Base-by-base conservation (phyloP, 2,113 vertebrate species). In the Burhinus bistriatus region DNA sequence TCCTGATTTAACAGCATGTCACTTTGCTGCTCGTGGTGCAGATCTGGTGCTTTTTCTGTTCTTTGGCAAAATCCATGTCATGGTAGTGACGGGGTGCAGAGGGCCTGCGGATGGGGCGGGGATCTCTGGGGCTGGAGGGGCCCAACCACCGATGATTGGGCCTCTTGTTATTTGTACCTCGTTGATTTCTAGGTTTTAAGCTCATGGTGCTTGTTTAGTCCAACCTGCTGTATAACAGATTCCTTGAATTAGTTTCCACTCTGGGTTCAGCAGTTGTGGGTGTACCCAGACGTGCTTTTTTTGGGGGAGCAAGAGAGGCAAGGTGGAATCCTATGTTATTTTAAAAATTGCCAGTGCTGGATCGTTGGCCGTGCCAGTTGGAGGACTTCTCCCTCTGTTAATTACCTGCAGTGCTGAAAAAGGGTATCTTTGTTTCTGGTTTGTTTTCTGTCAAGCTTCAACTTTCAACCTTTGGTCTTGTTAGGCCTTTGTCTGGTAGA, bases 401-500 rank as follows among this genome's bases (percentile, higher is more conserved):
- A 81, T 92, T 86, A 90, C 65, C 52, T 68, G 6, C 15, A 59
- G 71, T 45, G 38, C 19, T 93, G 81, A 85, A 94, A 94, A 96
- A 72, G 4, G 5, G 15, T 93, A 20, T 70, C 0, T 30, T 65
- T 58, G 9, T 83, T 94, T 90, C 90, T 95, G 58, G 34, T 90
- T 93, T 90, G 45, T 65, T 73, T 95, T 95, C 58, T 80, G 45
- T 88, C 1, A 2, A 77, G 47, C 47, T 95, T 96, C 85, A 96
- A 81, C 95, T 96, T 97, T 93, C 88, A 93, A 92, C 96, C 95
- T 94, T 95, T 96, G 90, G 85, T 92, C 88, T 94, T 5, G 8
- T 93, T 95, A 76, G 40, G 58, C 90, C 76, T 97, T 90, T 94
- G 90, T 93, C 93, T 96, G 83, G 85, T 87, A 70, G 88, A 54